A percentile compares a stretch with the other conserved stretches of the same genome.
Conservation (phyloP, 2,888 invertebrate species). For the Ernsta delagoae region DNA sequence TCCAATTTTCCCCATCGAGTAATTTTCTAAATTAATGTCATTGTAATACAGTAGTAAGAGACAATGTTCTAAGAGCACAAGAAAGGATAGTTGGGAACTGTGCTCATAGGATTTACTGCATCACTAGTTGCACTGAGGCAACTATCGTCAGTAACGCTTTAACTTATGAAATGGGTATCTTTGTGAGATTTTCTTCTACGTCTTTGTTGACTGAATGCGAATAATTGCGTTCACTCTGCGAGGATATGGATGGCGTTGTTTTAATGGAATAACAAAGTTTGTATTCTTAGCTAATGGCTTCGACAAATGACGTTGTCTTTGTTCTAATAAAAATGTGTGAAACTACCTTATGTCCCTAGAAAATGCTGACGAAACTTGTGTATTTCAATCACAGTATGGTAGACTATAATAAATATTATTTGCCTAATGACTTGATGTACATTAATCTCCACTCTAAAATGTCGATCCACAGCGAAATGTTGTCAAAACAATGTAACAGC, state of each 20-base stretch:
- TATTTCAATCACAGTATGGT: constrained; percentile 5
- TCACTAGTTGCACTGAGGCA: constrained; percentile 77
- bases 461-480: constrained; percentile 43
- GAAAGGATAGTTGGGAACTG: constrained; percentile 68
- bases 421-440: constrained; percentile 32
- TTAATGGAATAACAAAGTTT: constrained; percentile 70
- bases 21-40: constrained; percentile 22
- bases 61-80: constrained; percentile 57
- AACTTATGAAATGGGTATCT: constrained; percentile 77
- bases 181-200: constrained; percentile 59
- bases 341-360: constrained; percentile 41
- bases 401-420: background rate
- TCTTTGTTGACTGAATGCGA: constrained; percentile 74
- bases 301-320: constrained; percentile 57
- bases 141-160: constrained; percentile 70
- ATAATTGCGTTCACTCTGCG: constrained; percentile 72
- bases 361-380: background rate
- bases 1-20: background rate
- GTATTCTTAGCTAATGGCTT: constrained; percentile 74
- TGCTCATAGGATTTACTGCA: constrained; percentile 75
- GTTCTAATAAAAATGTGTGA: constrained; percentile 59
- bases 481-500: constrained; percentile 33
- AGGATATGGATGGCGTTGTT: constrained; percentile 69
- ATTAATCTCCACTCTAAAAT: constrained; percentile 36
- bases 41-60: constrained; percentile 56